Percentiles rank a stretch among this genome's conserved stretches.
phyloP scores from a whole-genome alignment of 2,888 invertebrate genomes.

The Nephrotoma flavescens region DNA sequence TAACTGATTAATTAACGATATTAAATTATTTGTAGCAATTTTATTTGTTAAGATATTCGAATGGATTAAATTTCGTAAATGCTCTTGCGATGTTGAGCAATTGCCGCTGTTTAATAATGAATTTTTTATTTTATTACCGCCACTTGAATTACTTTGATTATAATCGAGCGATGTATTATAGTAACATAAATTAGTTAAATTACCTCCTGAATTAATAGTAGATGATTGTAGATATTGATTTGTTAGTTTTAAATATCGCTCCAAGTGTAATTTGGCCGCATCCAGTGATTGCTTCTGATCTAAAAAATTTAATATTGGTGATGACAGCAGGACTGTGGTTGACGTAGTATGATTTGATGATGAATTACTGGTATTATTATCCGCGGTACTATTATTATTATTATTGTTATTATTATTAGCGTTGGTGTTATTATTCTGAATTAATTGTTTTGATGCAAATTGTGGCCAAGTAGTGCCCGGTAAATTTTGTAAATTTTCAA shows the following conservation, averaged over 20 bases:
- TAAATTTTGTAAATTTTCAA: background rate
- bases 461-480: background rate
- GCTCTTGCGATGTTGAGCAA: constrained; percentile 12
- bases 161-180: background rate
- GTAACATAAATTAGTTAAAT: constrained; percentile 4
- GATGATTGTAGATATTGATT: constrained; percentile 18
- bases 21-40: constrained; percentile 18
- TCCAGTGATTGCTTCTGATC: constrained; percentile 24
- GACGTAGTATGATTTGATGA: constrained; percentile 10
- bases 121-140: background rate
- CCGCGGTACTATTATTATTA: constrained; percentile 3
- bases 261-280: constrained; percentile 27
- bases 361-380: background rate
- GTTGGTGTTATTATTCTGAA: constrained; percentile 9
- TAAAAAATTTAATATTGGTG: constrained; percentile 19
- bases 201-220: background rate
- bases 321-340: constrained; percentile 11
- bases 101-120: background rate
- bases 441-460: background rate
- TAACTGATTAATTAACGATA: constrained; percentile 18
- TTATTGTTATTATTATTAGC: no score
- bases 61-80: constrained; percentile 17
- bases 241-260: constrained; percentile 22
- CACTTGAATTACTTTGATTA: background rate
- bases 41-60: constrained; percentile 18